Evolutionary conservation across 2,113 vertebrate species (phyloP).

Genomic region (Pagrus major): DNA sequence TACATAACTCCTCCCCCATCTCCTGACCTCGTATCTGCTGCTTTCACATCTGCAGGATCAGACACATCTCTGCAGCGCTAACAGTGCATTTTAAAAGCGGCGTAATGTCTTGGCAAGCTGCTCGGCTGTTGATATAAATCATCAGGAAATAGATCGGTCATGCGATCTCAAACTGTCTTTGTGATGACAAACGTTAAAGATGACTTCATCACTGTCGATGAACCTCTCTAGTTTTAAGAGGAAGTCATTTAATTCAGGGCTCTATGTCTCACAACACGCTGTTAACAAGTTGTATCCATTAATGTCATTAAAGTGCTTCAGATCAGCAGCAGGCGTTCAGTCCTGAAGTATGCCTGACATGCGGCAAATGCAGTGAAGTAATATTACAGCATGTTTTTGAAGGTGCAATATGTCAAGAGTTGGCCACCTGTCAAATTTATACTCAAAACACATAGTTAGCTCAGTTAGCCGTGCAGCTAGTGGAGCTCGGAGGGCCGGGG

Average conservation of each 20-base stretch:
- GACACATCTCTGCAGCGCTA: constrained; percentile 16
- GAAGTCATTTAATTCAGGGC: neutral
- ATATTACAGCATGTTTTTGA: too few relatives aligned
- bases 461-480: too few relatives aligned
- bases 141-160: constrained; percentile 9
- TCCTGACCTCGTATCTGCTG: neutral
- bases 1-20: neutral
- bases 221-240: neutral
- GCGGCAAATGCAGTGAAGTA: neutral
- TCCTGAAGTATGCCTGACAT: neutral
- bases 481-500: too few relatives aligned
- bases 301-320: neutral
- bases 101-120: constrained; percentile 4
- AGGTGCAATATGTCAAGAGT: too few relatives aligned
- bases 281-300: neutral
- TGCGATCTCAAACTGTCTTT: neutral
- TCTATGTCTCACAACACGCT: neutral
- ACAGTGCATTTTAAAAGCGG: constrained; percentile 12
- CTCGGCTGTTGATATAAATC: neutral
- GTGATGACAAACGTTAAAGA: neutral
- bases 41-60: constrained; percentile 22
- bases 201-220: neutral
- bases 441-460: too few relatives aligned
- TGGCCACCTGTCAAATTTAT: too few relatives aligned
- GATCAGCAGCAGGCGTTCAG: neutral